Evolutionary conservation across 2,113 vertebrate species (phyloP).

Genomic region (Petaurus breviceps): DNA sequence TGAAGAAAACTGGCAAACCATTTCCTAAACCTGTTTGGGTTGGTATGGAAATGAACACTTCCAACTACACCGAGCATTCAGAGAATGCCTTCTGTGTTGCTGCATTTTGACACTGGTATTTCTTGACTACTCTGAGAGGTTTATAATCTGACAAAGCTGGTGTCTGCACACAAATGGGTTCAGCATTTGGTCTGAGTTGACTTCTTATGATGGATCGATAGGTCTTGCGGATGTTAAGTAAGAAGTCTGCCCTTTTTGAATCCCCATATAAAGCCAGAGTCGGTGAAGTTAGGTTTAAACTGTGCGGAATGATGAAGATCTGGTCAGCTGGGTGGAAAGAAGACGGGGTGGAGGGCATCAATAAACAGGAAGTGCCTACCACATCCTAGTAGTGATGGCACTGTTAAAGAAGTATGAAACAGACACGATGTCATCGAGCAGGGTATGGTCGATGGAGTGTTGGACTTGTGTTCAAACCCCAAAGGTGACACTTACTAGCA

Average conservation of each 20-base stretch:
- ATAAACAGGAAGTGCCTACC: neutral
- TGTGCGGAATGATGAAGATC: neutral
- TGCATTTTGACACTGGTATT: neutral
- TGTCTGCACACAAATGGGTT: neutral
- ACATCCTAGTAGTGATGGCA: neutral
- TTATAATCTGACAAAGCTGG: neutral
- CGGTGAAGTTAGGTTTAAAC: neutral
- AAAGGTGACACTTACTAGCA: neutral
- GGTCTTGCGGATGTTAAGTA: neutral
- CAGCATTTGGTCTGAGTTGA: neutral
- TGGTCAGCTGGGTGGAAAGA: too few species aligned
- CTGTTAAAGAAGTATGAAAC: neutral
- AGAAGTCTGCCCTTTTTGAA: neutral
- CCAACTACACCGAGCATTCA: neutral
- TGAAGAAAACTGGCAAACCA: neutral
- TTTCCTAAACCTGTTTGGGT: slow-evolving; percentile 28
- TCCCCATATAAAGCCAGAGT: neutral
- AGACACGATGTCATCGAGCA: neutral
- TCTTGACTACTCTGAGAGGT: neutral
- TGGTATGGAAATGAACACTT: slow-evolving; percentile 3
- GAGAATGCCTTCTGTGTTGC: slow-evolving; percentile 16
- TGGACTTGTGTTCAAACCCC: neutral
- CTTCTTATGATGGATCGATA: neutral
- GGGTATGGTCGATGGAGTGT: too few species aligned
- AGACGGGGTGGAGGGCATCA: too few species aligned